These are phyloP conservation scores for Candidula unifasciata DNA, from an alignment of 2,888 invertebrate species.

Conservation along the genomic window DNA sequence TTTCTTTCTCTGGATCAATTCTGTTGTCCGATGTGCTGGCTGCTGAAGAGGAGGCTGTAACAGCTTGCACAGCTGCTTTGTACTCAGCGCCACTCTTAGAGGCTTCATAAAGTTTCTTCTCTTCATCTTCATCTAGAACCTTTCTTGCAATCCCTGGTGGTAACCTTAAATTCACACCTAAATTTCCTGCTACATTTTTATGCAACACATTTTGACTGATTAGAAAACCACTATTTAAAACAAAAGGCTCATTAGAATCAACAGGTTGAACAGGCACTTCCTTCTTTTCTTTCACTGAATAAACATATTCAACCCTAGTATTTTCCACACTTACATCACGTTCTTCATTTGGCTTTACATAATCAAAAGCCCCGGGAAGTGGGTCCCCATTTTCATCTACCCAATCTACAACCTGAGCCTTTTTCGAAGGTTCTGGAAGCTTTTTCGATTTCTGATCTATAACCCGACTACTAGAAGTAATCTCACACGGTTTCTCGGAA, in stretches of 20 bases:
- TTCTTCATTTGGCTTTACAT: slow-evolving; percentile 29
- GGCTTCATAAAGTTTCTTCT: slow-evolving; percentile 52
- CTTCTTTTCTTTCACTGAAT: slow-evolving; percentile 47
- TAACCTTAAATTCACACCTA: slow-evolving; percentile 27
- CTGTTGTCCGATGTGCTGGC: slow-evolving; percentile 5
- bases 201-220: slow-evolving; percentile 37
- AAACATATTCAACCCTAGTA: slow-evolving; percentile 48
- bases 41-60: slow-evolving; percentile 16
- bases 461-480: background rate
- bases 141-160: background rate
- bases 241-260: slow-evolving; percentile 4
- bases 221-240: slow-evolving; percentile 24
- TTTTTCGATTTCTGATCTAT: background rate
- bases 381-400: slow-evolving; percentile 53
- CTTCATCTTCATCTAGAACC: slow-evolving; percentile 20
- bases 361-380: slow-evolving; percentile 49
- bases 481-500: background rate
- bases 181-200: slow-evolving; percentile 39
- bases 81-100: slow-evolving; percentile 46
- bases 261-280: slow-evolving; percentile 11
- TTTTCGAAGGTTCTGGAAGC: background rate
- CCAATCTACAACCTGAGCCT: slow-evolving; percentile 36
- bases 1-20: slow-evolving; percentile 21
- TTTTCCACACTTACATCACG: background rate
- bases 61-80: slow-evolving; percentile 30